Evolutionary conservation across 2,888 invertebrate genomes (phyloP).

Genomic region (Gymnocheta viridis): DNA sequence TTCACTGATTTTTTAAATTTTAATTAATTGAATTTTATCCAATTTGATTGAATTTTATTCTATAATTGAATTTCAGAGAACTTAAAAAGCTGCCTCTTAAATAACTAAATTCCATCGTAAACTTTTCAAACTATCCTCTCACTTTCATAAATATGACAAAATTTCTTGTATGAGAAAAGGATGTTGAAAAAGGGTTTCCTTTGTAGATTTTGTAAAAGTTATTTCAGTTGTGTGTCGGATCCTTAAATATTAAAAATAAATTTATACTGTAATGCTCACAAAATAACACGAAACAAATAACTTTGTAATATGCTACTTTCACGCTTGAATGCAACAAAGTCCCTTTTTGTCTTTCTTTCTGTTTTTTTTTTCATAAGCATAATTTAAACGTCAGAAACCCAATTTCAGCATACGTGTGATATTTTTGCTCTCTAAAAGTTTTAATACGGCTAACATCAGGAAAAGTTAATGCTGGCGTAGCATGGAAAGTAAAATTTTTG

Average conservation of each 20-base stretch:
- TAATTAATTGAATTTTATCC: no score
- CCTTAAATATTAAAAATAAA: conserved; percentile 17
- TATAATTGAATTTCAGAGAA: not conserved
- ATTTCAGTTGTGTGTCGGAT: not conserved
- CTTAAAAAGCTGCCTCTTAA: not conserved
- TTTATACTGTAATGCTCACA: conserved; percentile 35
- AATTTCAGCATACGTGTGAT: conserved; percentile 71
- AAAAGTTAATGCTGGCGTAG: conserved; percentile 30
- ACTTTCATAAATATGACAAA: not conserved
- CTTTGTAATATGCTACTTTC: conserved; percentile 60
- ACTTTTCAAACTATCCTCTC: not conserved
- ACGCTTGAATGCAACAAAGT: conserved; percentile 45
- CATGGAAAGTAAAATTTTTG: not conserved
- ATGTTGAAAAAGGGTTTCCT: conserved; percentile 8
- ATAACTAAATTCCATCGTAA: not conserved
- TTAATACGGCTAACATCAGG: not conserved
- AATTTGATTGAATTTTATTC: no score
- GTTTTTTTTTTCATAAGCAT: conserved; percentile 70
- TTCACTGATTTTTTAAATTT: no score
- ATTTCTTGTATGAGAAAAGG: not conserved
- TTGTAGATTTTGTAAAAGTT: not conserved
- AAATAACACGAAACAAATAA: conserved; percentile 45
- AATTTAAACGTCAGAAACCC: conserved; percentile 75
- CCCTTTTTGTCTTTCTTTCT: not conserved
- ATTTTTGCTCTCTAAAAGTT: conserved; percentile 29